Evolutionary conservation across 2,888 invertebrate species (phyloP).

Genomic region (Lomographa bimaculata): DNA sequence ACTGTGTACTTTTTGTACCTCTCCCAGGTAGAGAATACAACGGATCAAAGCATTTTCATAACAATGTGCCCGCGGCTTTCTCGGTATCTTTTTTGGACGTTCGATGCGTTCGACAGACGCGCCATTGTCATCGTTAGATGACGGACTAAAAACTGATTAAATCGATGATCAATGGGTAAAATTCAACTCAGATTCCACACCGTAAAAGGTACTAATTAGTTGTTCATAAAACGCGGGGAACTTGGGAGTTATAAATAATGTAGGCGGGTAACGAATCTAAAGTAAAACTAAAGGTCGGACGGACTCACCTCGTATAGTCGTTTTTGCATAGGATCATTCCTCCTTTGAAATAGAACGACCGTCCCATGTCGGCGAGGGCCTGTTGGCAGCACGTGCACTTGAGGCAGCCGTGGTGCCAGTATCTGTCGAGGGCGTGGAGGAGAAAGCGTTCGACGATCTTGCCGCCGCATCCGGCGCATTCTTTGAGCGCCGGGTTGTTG

Average conservation of each 20-base stretch:
- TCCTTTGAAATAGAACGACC: slow-evolving; percentile 95
- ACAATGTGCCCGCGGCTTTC: slow-evolving; percentile 80
- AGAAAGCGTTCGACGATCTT: slow-evolving; percentile 96
- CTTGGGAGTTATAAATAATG: slow-evolving; percentile 35
- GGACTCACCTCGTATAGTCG: slow-evolving; percentile 95
- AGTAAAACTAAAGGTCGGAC: slow-evolving; percentile 22
- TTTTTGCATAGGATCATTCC: slow-evolving; percentile 98
- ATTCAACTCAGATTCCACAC: slow-evolving; percentile 60
- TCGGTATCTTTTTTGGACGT: slow-evolving; percentile 70
- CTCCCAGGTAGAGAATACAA: slow-evolving; percentile 77
- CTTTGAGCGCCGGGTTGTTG: slow-evolving; percentile 86
- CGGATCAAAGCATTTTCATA: slow-evolving; percentile 78
- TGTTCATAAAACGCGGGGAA: slow-evolving; percentile 35
- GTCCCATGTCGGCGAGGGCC: slow-evolving; percentile 94
- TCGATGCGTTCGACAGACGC: slow-evolving; percentile 75
- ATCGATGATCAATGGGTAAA: slow-evolving; percentile 71
- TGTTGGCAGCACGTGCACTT: slow-evolving; percentile 96
- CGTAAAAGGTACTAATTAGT: slow-evolving; percentile 65
- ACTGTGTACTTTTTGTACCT: slow-evolving; percentile 69
- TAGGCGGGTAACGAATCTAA: slow-evolving; percentile 4
- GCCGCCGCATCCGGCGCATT: slow-evolving; percentile 96
- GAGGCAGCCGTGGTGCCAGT: slow-evolving; percentile 98
- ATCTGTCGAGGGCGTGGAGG: slow-evolving; percentile 95
- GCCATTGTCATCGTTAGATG: slow-evolving; percentile 80
- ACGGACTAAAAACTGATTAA: slow-evolving; percentile 72